Evolutionary conservation across 1,140 invertebrate species (phyloP), one percentile per base, ranked within the genome.

Genomic region (Orussus abietinus): DNA sequence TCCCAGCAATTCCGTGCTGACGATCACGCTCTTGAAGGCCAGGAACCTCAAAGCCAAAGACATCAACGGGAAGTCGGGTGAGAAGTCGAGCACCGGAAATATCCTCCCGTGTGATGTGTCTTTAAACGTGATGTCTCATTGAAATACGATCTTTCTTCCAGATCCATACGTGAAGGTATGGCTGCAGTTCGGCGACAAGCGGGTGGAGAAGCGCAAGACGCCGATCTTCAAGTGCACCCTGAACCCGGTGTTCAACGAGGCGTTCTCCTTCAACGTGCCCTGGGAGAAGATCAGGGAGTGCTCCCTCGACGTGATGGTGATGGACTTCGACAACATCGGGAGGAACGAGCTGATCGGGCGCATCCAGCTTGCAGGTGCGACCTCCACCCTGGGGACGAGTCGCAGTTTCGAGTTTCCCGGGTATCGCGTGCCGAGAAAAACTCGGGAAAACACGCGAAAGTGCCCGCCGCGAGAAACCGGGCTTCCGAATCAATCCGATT

Each of bases 161-260:
- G 92, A 96, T 86, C 92, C 92, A 0, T 96, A 96, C 64, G 92
- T 95, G 1, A 96, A 96, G 68, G 89, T 96, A 4, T 96, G 92
- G 92, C 80, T 96, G 2, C 90, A 95, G 53, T 93, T 95, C 62
- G 90, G 90, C 7, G 92, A 95, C 50, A 94, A 95, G 53, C 80
- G 89, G 42, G 86, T 96, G 46, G 92, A 96, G 67, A 96, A 96
- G 64, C 85, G 90, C 64, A 96, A 96, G 76, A 96, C 92, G n/a
- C 86, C 88, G 18, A 90, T 96, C 53, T 94, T 92, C 69, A 94
- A 92, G 59, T 93, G 91, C 64, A 94, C 89, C 2, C 74, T 94
- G 39, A 90, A 93, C 71, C 92, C 84, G 1, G 82, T 94, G 28
- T 96, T 95, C 77, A 94, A 96, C 73, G 91, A 95, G 66, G 84